Evolutionary conservation across 2,797 vertebrate genomes (phyloP).

Genomic region (Echeneis naucrates): DNA sequence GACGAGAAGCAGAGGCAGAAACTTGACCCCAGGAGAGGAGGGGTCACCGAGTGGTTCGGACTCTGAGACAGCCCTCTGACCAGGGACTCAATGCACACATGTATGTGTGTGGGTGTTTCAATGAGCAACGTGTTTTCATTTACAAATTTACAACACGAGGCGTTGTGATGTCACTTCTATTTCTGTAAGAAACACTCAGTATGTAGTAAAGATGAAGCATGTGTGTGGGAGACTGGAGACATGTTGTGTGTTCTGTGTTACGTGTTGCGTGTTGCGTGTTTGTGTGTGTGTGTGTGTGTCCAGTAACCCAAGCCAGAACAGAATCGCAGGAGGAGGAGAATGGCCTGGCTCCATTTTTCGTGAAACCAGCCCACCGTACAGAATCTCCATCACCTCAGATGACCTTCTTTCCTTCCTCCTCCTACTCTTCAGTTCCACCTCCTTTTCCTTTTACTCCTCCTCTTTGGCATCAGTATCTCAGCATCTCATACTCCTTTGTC

Average conservation of each 20-base stretch:
- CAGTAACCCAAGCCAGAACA: slow-evolving; percentile 63
- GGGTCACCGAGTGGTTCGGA: slow-evolving; percentile 93
- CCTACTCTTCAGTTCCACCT: slow-evolving; percentile 21
- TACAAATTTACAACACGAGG: slow-evolving; percentile 56
- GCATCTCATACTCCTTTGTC: slow-evolving; percentile 22
- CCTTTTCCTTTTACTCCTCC: slow-evolving; percentile 28
- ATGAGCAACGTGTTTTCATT: slow-evolving; percentile 53
- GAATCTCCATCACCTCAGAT: slow-evolving; percentile 73
- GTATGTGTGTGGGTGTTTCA: slow-evolving; percentile 25
- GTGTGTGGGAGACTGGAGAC: slow-evolving; percentile 60
- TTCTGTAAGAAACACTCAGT: slow-evolving; percentile 65
- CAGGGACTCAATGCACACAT: slow-evolving; percentile 32
- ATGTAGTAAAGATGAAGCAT: slow-evolving; percentile 57
- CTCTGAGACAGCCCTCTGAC: slow-evolving; percentile 79
- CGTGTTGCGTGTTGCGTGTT: slow-evolving; percentile 27
- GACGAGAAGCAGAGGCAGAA: slow-evolving; percentile 86
- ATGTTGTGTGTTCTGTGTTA: slow-evolving; percentile 39
- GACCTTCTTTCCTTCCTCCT: slow-evolving; percentile 58
- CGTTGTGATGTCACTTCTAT: slow-evolving; percentile 69
- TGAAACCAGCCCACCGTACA: slow-evolving; percentile 68
- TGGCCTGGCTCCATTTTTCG: slow-evolving; percentile 67
- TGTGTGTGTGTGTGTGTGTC: slow-evolving; percentile 27
- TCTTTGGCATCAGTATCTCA: slow-evolving; percentile 16
- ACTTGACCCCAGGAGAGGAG: slow-evolving; percentile 89
- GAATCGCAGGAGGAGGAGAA: slow-evolving; percentile 71